phyloP scores from a whole-genome alignment of 2,113 vertebrate genomes.

The Bos javanicus region DNA sequence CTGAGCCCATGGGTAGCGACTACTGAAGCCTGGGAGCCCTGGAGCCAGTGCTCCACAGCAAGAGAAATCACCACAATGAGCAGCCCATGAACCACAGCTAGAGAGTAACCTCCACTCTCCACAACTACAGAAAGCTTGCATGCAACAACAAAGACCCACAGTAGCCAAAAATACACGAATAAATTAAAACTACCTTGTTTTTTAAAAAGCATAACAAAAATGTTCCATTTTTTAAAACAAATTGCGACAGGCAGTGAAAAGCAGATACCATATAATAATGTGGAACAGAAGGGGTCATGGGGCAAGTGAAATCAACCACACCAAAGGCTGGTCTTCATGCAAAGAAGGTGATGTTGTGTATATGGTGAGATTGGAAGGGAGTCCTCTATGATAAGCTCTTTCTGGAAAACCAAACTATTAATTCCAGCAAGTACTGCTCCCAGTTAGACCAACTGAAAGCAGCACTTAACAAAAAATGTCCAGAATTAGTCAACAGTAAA shows the following conservation, averaged over 20 bases:
- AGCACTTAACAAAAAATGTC: not conserved
- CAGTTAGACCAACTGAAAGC: not conserved
- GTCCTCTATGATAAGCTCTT: not conserved
- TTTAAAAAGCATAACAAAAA: not conserved
- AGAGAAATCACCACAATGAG: not conserved
- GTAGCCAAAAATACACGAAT: not conserved
- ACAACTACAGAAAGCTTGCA: not conserved
- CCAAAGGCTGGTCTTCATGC: not conserved
- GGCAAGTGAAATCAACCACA: not conserved
- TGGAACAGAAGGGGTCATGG: not conserved
- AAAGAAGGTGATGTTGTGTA: not conserved
- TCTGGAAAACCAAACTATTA: not conserved
- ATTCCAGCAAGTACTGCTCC: not conserved
- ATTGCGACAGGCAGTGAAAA: not conserved
- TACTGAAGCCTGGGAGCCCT: not conserved
- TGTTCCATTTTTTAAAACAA: not conserved
- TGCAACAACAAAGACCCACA: not conserved
- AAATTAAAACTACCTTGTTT: not conserved
- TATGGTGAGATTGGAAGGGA: not conserved
- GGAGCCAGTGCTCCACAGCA: not conserved
- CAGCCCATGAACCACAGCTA: not conserved
- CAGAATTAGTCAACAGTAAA: not conserved
- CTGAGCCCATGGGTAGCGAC: not conserved
- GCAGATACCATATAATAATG: not conserved
- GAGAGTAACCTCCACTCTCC: not conserved